These are phyloP conservation scores for Nephrotoma guestfalica DNA, from an alignment of 2,888 invertebrate species.

Conservation along the genomic window DNA sequence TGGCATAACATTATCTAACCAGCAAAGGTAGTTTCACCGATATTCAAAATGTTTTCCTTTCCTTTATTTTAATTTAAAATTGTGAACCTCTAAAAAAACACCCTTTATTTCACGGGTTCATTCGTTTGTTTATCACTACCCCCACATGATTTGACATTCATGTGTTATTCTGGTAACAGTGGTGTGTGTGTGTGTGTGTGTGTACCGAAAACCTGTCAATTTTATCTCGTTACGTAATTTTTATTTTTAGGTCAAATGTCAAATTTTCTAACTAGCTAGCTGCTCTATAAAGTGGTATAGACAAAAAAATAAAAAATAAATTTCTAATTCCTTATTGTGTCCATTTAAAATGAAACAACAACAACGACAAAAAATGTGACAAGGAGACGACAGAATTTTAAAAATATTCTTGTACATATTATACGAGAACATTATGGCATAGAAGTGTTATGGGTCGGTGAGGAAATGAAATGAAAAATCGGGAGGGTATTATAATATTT, in stretches of 20 bases:
- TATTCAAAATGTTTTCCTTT: too few species aligned
- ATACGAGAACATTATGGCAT: neutral
- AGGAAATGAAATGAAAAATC: neutral
- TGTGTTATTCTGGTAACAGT: neutral
- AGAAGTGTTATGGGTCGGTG: neutral
- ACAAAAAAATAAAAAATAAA: neutral
- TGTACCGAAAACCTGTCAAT: neutral
- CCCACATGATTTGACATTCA: neutral
- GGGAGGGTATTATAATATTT: neutral
- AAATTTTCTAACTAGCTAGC: neutral
- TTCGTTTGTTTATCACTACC: neutral
- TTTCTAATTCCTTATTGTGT: neutral
- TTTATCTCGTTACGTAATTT: neutral
- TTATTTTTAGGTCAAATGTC: neutral
- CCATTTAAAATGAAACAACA: neutral
- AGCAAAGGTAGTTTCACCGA: too few species aligned
- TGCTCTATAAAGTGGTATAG: neutral
- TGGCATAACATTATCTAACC: too few species aligned
- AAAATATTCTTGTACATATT: neutral
- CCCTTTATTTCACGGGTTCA: neutral
- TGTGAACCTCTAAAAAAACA: too few species aligned
- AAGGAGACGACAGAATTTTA: conserved; percentile 3
- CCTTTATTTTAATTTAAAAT: too few species aligned
- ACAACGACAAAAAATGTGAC: neutral
- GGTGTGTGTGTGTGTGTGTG: neutral